phyloP scores from a whole-genome alignment of 2,113 vertebrate species.

The Odontesthes bonariensis region DNA sequence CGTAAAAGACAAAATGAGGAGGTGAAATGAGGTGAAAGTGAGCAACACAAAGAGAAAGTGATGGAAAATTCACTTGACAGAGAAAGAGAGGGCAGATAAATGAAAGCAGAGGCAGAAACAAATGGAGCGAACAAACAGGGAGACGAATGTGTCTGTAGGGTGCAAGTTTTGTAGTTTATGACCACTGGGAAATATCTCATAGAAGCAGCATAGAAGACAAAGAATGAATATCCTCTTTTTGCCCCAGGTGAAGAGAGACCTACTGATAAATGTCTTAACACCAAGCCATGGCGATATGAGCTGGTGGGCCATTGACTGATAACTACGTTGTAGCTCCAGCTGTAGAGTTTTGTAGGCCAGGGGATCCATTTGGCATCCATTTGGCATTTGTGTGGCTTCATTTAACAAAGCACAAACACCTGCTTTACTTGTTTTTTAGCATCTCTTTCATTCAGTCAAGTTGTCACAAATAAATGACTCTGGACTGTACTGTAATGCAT shows the following conservation, averaged over 20 bases:
- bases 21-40: constrained; percentile 63
- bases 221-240: constrained; percentile 29
- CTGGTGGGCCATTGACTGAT: constrained; percentile 14
- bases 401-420: constrained; percentile 23
- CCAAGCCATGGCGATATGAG: constrained; percentile 15
- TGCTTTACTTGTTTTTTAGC: constrained; percentile 19
- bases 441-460: constrained; percentile 10
- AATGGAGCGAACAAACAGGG: constrained; percentile 53
- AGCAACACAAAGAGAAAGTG: constrained; percentile 45
- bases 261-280: constrained; percentile 45
- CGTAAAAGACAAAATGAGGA: constrained; percentile 56
- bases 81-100: constrained; percentile 38
- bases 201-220: constrained; percentile 47
- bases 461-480: constrained; percentile 22
- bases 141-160: constrained; percentile 61
- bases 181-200: constrained; percentile 63
- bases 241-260: constrained; percentile 44
- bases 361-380: neutral
- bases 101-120: constrained; percentile 54
- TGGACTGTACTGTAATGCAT: constrained; percentile 17
- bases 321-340: neutral
- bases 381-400: no score
- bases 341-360: constrained; percentile 14
- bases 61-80: constrained; percentile 51
- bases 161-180: constrained; percentile 60